A percentile compares a stretch with the other conserved stretches of the same genome.
These are phyloP conservation scores for Buathra laborator DNA, from an alignment of 2,888 invertebrate genomes.

Conservation along the genomic window DNA sequence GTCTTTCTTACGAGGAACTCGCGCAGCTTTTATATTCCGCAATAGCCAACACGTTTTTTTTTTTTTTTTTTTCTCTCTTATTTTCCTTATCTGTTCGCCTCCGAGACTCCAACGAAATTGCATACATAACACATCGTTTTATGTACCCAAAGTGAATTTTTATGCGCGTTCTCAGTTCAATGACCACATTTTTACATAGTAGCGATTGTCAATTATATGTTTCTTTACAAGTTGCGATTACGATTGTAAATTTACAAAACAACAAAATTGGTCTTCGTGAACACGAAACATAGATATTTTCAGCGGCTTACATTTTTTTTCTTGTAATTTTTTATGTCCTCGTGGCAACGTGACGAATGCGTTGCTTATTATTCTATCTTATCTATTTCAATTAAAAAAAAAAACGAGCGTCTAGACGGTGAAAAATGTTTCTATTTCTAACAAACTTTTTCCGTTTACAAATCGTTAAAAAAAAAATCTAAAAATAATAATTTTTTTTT, in stretches of 20 bases:
- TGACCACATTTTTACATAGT: not conserved
- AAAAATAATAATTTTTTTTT: too few relatives aligned
- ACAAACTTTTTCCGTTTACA: too few relatives aligned
- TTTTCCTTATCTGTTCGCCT: conserved; percentile 41
- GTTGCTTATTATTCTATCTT: too few relatives aligned
- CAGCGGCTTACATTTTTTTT: too few relatives aligned
- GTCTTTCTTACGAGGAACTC: conserved; percentile 34
- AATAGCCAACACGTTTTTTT: conserved; percentile 28
- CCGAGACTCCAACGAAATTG: conserved; percentile 20
- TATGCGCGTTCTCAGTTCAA: not conserved
- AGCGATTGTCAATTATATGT: not conserved
- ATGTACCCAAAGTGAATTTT: conserved; percentile 1
- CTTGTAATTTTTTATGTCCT: too few relatives aligned
- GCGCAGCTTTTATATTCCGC: conserved; percentile 49
- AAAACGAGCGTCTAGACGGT: too few relatives aligned
- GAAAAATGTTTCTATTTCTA: too few relatives aligned
- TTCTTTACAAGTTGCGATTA: not conserved
- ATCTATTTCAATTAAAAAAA: too few relatives aligned
- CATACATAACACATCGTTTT: conserved; percentile 30
- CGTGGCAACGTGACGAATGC: too few relatives aligned
- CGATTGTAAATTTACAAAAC: not conserved
- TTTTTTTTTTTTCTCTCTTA: not conserved
- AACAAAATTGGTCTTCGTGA: not conserved
- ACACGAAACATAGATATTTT: not conserved
- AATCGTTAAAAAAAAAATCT: too few relatives aligned